Evolutionary conservation across 2,888 invertebrate species (phyloP).

Genomic region (Drosophila koepferae): DNA sequence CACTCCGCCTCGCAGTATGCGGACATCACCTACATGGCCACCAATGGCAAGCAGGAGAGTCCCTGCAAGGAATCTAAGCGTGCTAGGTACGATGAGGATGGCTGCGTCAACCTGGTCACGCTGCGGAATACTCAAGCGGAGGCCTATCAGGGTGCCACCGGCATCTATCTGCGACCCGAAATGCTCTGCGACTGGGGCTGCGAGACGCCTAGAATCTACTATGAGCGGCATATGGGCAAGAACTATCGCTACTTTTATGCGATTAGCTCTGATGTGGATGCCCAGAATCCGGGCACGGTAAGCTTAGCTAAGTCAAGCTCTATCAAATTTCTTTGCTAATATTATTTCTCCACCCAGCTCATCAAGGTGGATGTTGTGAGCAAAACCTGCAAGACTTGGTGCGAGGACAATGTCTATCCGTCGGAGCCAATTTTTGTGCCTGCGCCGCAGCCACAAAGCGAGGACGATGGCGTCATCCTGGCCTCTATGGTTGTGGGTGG

Average conservation of each 20-base stretch:
- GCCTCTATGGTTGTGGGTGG: conserved; percentile 92
- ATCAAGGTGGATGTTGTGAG: conserved; percentile 91
- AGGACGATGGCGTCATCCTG: conserved; percentile 92
- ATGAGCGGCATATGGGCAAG: conserved; percentile 87
- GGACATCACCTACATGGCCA: conserved; percentile 79
- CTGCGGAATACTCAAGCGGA: conserved; percentile 85
- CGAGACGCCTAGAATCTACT: conserved; percentile 95
- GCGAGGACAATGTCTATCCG: conserved; percentile 90
- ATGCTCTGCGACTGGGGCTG: conserved; percentile 91
- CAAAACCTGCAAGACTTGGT: conserved; percentile 89
- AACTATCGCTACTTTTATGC: conserved; percentile 95
- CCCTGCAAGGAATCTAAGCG: conserved; percentile 41
- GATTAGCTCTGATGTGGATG: conserved; percentile 92
- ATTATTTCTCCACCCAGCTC: conserved; percentile 86
- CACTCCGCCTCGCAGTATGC: conserved; percentile 82
- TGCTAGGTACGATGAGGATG: conserved; percentile 57
- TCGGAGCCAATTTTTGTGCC: conserved; percentile 95
- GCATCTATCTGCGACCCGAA: conserved; percentile 87
- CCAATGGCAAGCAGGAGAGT: conserved; percentile 55
- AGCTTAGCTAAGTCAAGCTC: conserved; percentile 54
- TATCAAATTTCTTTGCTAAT: not conserved
- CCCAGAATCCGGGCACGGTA: conserved; percentile 91
- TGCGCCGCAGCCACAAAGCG: conserved; percentile 87
- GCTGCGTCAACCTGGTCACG: conserved; percentile 85
- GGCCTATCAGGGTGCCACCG: conserved; percentile 85